phyloP scores from a whole-genome alignment of 1,140 invertebrate genomes.

The Tetramorium parvispinum region DNA sequence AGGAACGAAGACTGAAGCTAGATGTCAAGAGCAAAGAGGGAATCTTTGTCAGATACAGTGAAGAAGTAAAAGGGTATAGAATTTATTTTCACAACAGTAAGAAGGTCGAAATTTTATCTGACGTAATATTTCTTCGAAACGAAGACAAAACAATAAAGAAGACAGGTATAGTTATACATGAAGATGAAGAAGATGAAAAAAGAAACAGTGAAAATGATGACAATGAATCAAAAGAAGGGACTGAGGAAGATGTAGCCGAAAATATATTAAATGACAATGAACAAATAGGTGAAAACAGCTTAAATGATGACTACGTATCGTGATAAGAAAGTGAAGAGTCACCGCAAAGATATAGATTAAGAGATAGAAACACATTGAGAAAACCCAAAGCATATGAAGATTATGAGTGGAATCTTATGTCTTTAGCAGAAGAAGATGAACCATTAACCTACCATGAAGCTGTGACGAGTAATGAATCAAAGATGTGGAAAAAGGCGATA shows the following conservation, averaged over 20 bases:
- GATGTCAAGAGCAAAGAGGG: constrained; percentile 56
- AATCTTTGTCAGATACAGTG: constrained; percentile 37
- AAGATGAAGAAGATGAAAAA: neutral
- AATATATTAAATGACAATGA: no score
- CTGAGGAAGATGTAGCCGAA: neutral
- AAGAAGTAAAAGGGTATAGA: constrained; percentile 47
- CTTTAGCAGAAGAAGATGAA: neutral
- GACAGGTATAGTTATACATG: neutral
- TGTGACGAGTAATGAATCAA: neutral
- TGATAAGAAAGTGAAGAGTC: neutral
- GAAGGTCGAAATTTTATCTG: neutral
- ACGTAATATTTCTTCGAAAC: neutral
- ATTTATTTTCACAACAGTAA: neutral
- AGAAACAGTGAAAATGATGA: neutral
- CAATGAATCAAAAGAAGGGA: neutral
- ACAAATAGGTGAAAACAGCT: neutral
- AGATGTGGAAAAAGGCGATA: neutral
- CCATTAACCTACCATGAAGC: neutral
- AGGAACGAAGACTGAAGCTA: neutral
- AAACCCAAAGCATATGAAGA: neutral
- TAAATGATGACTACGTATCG: no score
- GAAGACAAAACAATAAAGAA: neutral
- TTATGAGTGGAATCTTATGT: neutral
- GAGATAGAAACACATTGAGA: neutral
- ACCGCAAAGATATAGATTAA: neutral